phyloP scores from a whole-genome alignment of 2,113 vertebrate species.

The Colistium nudipinnis region DNA sequence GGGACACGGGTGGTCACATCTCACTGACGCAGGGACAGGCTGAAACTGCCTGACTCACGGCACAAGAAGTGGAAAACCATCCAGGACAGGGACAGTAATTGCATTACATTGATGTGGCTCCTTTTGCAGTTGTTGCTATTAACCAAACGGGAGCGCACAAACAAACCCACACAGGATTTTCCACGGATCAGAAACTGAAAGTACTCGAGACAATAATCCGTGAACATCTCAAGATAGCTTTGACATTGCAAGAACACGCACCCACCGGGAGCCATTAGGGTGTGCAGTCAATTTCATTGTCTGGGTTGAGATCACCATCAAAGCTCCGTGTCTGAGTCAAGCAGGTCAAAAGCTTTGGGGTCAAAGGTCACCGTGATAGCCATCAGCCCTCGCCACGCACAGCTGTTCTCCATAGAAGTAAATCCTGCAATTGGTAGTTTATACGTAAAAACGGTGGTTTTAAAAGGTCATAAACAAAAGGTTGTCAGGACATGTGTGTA shows the following conservation, averaged over 20 bases:
- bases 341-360: conserved; percentile 14
- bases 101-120: background rate
- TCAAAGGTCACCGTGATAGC: conserved; percentile 49
- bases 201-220: background rate
- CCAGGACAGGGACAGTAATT: background rate
- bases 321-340: conserved; percentile 22
- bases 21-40: conserved; percentile 32
- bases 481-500: conserved; percentile 12
- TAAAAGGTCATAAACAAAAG: conserved; percentile 25
- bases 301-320: conserved; percentile 7
- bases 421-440: conserved; percentile 13
- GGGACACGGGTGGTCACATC: conserved; percentile 51
- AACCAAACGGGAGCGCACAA: conserved; percentile 3
- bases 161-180: conserved; percentile 1
- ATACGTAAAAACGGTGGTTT: conserved; percentile 21
- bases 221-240: background rate
- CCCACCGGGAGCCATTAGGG: background rate
- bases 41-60: conserved; percentile 36
- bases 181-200: conserved; percentile 33
- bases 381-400: conserved; percentile 28
- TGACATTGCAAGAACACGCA: background rate
- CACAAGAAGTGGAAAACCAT: conserved; percentile 11
- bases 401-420: conserved; percentile 25
- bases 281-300: conserved; percentile 13
- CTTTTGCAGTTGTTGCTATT: conserved; percentile 38